phyloP scores from a whole-genome alignment of 2,113 vertebrate species.

The Cinclus mexicanus region DNA sequence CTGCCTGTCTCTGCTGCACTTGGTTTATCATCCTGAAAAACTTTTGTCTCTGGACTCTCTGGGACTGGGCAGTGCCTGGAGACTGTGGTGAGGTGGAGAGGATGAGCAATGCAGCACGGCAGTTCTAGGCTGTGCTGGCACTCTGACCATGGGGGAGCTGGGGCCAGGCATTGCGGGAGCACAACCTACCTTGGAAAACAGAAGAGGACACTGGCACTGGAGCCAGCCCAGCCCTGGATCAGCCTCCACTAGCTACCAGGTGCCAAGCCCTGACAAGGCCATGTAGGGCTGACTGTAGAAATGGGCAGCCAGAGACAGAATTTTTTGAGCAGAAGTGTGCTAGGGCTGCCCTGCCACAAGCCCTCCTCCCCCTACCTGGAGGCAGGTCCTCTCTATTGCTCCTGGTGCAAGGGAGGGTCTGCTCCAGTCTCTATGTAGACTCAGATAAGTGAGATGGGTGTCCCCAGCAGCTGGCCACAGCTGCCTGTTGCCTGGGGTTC shows the following conservation, averaged over 20 bases:
- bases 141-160: rapidly evolving
- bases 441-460: rapidly evolving
- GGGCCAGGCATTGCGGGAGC: background rate
- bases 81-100: background rate
- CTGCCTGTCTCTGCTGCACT: rapidly evolving
- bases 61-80: background rate
- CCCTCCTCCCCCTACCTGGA: background rate
- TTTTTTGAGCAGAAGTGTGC: background rate
- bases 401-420: rapidly evolving
- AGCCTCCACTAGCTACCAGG: background rate
- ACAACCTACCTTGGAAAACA: background rate
- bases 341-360: background rate
- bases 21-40: background rate
- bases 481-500: background rate
- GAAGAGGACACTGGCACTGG: background rate
- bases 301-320: background rate
- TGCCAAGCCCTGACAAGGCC: background rate
- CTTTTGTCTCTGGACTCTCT: background rate
- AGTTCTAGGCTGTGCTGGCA: background rate
- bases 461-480: background rate
- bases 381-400: background rate
- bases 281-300: background rate
- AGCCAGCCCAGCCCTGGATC: background rate
- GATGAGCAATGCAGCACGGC: background rate
- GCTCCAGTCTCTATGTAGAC: background rate